Conservation (phyloP, 2,797 vertebrate species). For the Steatocranus sp. region DNA sequence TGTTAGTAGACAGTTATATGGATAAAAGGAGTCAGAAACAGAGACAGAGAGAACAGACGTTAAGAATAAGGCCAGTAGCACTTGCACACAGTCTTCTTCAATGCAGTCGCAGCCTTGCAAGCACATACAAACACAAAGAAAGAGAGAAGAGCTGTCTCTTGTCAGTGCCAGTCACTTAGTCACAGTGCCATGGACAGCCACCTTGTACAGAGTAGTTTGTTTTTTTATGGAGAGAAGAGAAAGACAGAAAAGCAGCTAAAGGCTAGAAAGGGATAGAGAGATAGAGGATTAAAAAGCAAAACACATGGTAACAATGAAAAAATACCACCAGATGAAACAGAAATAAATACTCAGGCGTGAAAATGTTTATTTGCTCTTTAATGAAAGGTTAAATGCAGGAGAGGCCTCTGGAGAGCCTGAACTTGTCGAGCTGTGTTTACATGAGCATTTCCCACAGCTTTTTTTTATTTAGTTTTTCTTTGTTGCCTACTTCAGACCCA, state of each 20-base stretch:
- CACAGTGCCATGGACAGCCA: constrained; percentile 52
- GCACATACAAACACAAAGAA: neutral
- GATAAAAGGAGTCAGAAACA: constrained; percentile 47
- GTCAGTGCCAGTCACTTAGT: constrained; percentile 60
- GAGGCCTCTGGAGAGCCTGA: neutral
- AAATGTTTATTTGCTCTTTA: neutral
- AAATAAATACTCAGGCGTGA: neutral
- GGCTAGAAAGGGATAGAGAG: neutral
- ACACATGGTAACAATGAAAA: neutral
- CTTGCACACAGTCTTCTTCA: constrained; percentile 4
- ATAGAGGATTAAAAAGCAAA: neutral
- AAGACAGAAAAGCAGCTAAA: constrained; percentile 8
- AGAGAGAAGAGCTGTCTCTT: constrained; percentile 32
- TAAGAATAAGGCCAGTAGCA: constrained; percentile 35
- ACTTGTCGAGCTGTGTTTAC: neutral
- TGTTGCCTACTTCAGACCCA: neutral
- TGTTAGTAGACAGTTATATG: constrained; percentile 34
- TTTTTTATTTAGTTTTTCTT: neutral
- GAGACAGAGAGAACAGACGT: constrained; percentile 48
- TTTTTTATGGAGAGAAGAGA: constrained; percentile 6
- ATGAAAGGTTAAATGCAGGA: neutral
- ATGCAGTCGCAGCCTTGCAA: constrained; percentile 1
- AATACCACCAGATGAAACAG: neutral
- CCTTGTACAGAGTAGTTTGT: constrained; percentile 28
- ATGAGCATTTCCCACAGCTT: neutral